Conservation (phyloP, 2,888 invertebrate genomes). For the Perizoma flavofasciatum region DNA sequence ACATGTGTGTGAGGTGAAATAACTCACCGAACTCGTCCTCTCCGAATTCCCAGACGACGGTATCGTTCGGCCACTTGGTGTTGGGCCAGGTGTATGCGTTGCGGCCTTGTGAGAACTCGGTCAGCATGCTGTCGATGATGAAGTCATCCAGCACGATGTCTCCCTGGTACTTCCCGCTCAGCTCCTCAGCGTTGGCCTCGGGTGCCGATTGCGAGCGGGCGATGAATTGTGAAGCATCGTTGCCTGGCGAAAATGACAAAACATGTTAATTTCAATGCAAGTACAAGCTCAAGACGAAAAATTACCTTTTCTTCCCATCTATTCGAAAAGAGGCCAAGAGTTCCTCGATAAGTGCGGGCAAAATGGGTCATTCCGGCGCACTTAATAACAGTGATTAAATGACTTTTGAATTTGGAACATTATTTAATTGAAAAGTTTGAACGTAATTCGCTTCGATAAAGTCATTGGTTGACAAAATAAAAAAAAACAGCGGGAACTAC, state of each 20-base stretch:
- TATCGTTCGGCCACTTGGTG: constrained; percentile 70
- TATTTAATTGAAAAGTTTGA: no score
- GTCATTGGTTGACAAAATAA: no score
- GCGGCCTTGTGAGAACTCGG: constrained; percentile 61
- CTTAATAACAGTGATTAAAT: no score
- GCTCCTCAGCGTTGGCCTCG: constrained; percentile 61
- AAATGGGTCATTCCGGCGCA: no score
- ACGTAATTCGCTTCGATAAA: no score
- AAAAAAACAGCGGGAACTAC: no score
- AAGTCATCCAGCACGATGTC: constrained; percentile 72
- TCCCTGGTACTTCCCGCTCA: constrained; percentile 71
- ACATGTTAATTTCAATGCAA: background rate
- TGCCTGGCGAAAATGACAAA: constrained; percentile 37
- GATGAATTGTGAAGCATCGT: constrained; percentile 48
- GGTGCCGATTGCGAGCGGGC: constrained; percentile 44
- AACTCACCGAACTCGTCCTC: constrained; percentile 67
- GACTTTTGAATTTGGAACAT: no score
- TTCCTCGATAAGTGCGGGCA: no score
- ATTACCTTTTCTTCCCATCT: no score
- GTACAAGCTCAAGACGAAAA: no score
- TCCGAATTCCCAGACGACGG: constrained; percentile 67
- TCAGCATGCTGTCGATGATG: constrained; percentile 62
- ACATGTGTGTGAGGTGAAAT: no score
- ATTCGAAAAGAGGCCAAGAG: no score
- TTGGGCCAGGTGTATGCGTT: constrained; percentile 67